These are phyloP conservation scores for Girardinus metallicus DNA, from an alignment of 2,797 vertebrate species.

Conservation along the genomic window DNA sequence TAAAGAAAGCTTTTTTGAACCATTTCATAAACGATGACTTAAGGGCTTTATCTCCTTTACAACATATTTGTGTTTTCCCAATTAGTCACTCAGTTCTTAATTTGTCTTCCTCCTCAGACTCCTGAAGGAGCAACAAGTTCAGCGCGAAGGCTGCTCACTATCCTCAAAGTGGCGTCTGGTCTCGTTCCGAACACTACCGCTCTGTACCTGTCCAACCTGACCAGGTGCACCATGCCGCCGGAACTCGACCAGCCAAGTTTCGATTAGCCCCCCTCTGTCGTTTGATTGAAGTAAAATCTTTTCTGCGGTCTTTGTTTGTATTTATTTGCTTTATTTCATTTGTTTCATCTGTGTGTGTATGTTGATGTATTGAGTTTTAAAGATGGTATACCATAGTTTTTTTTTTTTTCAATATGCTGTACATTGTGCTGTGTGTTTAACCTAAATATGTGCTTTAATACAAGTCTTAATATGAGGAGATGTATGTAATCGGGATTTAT, in stretches of 20 bases:
- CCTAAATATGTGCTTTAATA: not conserved
- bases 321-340: conserved; percentile 16
- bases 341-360: not conserved
- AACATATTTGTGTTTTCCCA: not conserved
- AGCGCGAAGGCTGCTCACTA: conserved; percentile 83
- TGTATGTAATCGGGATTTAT: not conserved
- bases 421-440: not conserved
- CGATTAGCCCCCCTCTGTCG: conserved; percentile 44
- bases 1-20: not conserved
- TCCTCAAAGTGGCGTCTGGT: conserved; percentile 87
- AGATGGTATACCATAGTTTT: not conserved
- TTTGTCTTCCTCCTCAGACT: conserved; percentile 72
- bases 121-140: conserved; percentile 72
- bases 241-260: conserved; percentile 76
- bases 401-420: not conserved
- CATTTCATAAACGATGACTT: not conserved
- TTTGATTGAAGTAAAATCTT: not conserved
- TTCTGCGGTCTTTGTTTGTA: conserved; percentile 8
- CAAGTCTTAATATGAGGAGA: not conserved
- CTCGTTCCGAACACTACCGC: conserved; percentile 83
- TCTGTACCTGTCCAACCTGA: conserved; percentile 84
- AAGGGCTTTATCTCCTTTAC: not conserved
- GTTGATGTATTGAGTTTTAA: not conserved
- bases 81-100: not conserved
- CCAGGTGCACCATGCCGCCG: conserved; percentile 68